phyloP scores from a whole-genome alignment of 2,888 invertebrate species.

The Cephus spinipes region DNA sequence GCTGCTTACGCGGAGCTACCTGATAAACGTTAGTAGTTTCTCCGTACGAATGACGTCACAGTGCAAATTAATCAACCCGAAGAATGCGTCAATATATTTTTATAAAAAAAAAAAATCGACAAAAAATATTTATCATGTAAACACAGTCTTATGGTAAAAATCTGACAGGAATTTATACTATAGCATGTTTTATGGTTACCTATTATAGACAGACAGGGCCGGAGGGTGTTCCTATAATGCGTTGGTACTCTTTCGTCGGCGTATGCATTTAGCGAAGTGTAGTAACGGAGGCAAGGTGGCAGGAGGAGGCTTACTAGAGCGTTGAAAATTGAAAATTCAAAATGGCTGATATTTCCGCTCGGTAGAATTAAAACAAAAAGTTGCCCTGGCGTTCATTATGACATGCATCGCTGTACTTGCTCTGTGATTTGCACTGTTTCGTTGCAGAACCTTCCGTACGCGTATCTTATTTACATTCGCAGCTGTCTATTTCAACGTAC shows the following conservation, averaged over 20 bases:
- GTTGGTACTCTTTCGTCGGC: background rate
- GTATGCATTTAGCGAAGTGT: conserved; percentile 1
- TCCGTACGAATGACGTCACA: background rate
- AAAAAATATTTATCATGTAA: background rate
- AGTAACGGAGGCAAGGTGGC: conserved; percentile 34
- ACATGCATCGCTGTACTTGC: conserved; percentile 64
- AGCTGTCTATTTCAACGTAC: background rate
- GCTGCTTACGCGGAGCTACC: background rate
- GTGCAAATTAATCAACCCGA: background rate
- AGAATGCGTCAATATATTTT: background rate
- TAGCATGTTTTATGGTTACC: background rate
- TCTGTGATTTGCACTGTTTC: conserved; percentile 61
- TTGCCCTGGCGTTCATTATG: conserved; percentile 64
- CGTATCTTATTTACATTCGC: background rate
- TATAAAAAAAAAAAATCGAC: background rate
- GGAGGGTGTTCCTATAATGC: background rate
- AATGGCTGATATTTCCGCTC: conserved; percentile 67
- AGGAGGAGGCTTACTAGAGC: conserved; percentile 64
- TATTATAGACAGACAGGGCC: background rate
- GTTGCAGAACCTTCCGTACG: conserved; percentile 1
- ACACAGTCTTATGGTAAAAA: background rate
- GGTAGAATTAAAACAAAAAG: conserved; percentile 67
- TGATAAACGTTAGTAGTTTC: background rate
- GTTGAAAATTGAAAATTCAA: conserved; percentile 68
- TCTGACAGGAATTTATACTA: background rate